Percentiles rank a stretch among this genome's conserved stretches.
Evolutionary conservation across 2,797 vertebrate species (phyloP).

Genomic region (Cynodonichthys magdalenae): DNA sequence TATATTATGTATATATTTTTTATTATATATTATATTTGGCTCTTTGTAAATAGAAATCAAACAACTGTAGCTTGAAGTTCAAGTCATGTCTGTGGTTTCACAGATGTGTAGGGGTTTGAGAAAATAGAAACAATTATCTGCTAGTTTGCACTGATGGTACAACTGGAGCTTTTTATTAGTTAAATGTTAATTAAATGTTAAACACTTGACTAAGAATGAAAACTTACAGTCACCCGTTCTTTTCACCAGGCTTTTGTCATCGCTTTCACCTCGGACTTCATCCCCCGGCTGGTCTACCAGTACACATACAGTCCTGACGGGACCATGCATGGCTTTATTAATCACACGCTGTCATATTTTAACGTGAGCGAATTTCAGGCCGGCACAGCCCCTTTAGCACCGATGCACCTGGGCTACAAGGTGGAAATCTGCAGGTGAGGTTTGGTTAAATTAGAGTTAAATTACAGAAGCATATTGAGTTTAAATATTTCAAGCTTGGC

Average conservation of each 20-base stretch:
- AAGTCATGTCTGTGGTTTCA: background rate
- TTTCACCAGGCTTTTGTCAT: slow-evolving; percentile 94
- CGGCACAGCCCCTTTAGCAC: slow-evolving; percentile 84
- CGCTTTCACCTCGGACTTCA: slow-evolving; percentile 97
- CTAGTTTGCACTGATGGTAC: background rate
- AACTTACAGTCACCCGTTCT: background rate
- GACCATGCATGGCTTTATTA: slow-evolving; percentile 93
- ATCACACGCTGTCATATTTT: slow-evolving; percentile 94
- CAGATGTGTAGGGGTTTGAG: background rate
- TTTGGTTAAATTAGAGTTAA: background rate
- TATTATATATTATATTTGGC: background rate
- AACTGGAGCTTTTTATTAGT: too few species aligned
- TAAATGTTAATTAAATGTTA: too few species aligned
- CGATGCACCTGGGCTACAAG: slow-evolving; percentile 85
- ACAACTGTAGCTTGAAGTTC: too few species aligned
- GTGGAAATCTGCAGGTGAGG: slow-evolving; percentile 92
- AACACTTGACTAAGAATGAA: too few species aligned
- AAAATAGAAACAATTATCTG: background rate
- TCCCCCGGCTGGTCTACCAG: slow-evolving; percentile 96
- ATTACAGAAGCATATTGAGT: background rate
- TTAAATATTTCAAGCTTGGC: background rate
- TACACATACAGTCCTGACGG: slow-evolving; percentile 94
- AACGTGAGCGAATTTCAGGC: slow-evolving; percentile 92
- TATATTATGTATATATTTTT: too few species aligned
- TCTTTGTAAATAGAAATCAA: too few species aligned